Base-by-base conservation (phyloP, 1,140 invertebrate species). In the Bursaphelenchus mucronatus region DNA sequence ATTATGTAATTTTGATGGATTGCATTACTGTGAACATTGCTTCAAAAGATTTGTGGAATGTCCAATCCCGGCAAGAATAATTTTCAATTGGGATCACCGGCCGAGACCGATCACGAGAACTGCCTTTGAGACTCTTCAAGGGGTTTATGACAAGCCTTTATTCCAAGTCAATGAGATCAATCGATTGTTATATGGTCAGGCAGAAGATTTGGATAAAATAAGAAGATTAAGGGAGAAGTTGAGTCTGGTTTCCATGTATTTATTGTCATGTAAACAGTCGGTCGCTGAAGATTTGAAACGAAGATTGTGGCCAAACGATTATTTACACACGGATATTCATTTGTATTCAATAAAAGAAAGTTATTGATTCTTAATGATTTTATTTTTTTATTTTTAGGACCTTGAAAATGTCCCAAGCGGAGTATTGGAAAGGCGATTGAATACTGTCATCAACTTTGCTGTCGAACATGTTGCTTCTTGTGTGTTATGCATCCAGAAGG, bases 191-290 rank as follows among this genome's bases (percentile, higher is more conserved):
- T 83, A 84, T 66, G 74, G 74, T 15, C 80, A 83, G 63, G 75
- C 83, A 10, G 69, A 67, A 11, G 75, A 81, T 61, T 76, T 84
- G 69, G 62, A 73, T 8, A 78, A 82, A 56, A 63, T 82, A 10
- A 67, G 83, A 82, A 21, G 67, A 3, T 64, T 82, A 3, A 70
- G 83, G n/a, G 53, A 54, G n/a, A 81, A 82, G 70, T 68, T 84
- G 21, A 74, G 66, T 47, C 75, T 77, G 53, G 64, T 82, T 21
- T 81, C 79, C 40, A 74, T 81, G 1, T 84, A 84, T 67, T 61
- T 84, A 51, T 82, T 83, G 55, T 80, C 81, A 8, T 84, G 83
- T 75, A 81, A 80, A 54, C 78, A 82, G 53, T 76, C 78, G 8
- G 73, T 82, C 52, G 83, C 82, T 11, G 82, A 83, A 50, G 80